phyloP scores from a whole-genome alignment of 2,888 invertebrate species.

The Peribatodes rhomboidaria region DNA sequence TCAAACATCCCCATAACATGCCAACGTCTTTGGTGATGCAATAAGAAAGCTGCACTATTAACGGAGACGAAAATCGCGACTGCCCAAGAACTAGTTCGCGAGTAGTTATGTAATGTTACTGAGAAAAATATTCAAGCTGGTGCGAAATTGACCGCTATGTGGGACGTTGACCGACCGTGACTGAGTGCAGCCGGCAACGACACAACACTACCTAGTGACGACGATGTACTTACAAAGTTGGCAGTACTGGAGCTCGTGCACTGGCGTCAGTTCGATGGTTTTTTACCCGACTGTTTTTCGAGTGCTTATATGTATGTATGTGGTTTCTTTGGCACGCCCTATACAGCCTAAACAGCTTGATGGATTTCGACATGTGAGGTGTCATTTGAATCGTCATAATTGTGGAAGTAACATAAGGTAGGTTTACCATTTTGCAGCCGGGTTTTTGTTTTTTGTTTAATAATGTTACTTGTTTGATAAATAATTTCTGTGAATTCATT shows the following conservation, averaged over 20 bases:
- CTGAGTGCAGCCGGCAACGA: conserved; percentile 50
- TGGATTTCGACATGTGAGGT: too few relatives aligned
- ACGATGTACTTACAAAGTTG: neutral
- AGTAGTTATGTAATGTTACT: conserved; percentile 51
- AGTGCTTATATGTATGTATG: too few relatives aligned
- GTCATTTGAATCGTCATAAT: too few relatives aligned
- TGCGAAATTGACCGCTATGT: conserved; percentile 63
- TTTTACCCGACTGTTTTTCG: too few relatives aligned
- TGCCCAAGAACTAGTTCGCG: conserved; percentile 42
- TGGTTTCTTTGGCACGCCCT: too few relatives aligned
- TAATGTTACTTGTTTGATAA: too few relatives aligned
- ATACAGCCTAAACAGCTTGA: too few relatives aligned
- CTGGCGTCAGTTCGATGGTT: too few relatives aligned
- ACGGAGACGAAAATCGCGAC: conserved; percentile 41
- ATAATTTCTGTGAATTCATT: too few relatives aligned
- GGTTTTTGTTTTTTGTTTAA: too few relatives aligned
- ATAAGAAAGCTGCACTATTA: conserved; percentile 46
- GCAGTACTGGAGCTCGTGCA: conserved; percentile 14
- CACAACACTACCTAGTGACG: conserved; percentile 26
- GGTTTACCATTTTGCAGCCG: too few relatives aligned
- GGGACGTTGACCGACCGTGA: conserved; percentile 74
- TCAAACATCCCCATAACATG: neutral
- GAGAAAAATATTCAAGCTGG: conserved; percentile 56
- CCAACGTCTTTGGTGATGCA: conserved; percentile 43
- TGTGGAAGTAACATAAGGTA: too few relatives aligned